These are phyloP conservation scores for Cassiopea andromeda DNA, from an alignment of 30 jellyfish, hydroid and myxozoan species.

Conservation along the genomic window DNA sequence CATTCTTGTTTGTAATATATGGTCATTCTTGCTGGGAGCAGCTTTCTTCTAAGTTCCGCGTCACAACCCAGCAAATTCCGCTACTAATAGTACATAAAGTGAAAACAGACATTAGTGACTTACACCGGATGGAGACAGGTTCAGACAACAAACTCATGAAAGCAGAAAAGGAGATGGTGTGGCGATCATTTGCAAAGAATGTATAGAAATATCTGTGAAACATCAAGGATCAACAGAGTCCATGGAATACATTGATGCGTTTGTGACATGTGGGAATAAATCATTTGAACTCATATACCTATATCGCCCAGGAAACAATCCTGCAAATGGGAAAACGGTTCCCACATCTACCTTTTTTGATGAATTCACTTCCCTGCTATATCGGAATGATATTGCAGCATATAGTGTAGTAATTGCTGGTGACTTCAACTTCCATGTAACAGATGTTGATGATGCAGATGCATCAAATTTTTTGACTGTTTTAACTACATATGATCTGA, in stretches of 20 bases:
- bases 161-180: no score
- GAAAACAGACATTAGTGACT: background rate
- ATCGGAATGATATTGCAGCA: slow-evolving; percentile 15
- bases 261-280: no score
- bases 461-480: slow-evolving; percentile 16
- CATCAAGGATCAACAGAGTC: no score
- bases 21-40: no score
- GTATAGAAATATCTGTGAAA: slow-evolving; percentile 24
- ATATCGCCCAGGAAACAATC: slow-evolving; percentile 56
- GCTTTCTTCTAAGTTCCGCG: no score
- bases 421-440: slow-evolving; percentile 49
- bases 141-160: background rate
- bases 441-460: background rate
- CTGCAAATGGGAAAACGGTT: slow-evolving; percentile 27
- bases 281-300: background rate
- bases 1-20: no score
- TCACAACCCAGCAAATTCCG: no score
- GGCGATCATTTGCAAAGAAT: background rate
- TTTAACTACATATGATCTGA: slow-evolving; percentile 33
- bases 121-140: slow-evolving; percentile 29
- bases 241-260: no score
- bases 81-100: no score
- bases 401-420: slow-evolving; percentile 28
- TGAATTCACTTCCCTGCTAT: slow-evolving; percentile 21
- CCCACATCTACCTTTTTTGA: slow-evolving; percentile 29